Evolutionary conservation across 2,113 vertebrate genomes (phyloP).

Genomic region (Podiceps cristatus): DNA sequence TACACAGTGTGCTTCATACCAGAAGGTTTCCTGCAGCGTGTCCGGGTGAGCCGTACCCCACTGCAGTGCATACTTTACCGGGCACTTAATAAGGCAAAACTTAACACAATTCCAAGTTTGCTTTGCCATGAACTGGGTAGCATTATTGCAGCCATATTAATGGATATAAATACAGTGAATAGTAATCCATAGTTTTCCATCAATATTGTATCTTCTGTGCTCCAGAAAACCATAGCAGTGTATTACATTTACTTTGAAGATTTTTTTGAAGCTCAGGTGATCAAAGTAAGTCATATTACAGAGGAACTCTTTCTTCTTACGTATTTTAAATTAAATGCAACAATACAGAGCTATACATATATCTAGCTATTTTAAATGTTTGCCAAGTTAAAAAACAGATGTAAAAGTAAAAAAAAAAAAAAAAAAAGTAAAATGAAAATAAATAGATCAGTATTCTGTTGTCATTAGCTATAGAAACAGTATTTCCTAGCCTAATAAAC

Average conservation of each 20-base stretch:
- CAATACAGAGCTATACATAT: background rate
- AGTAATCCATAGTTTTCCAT: background rate
- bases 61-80: background rate
- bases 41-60: background rate
- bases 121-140: background rate
- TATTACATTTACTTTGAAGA: background rate
- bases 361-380: background rate
- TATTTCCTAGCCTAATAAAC: conserved; percentile 25
- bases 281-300: conserved; percentile 12
- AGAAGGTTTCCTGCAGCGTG: background rate
- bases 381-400: background rate
- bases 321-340: background rate
- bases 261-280: background rate
- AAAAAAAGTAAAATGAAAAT: background rate
- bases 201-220: background rate
- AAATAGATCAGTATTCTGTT: background rate
- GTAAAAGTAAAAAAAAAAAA: background rate
- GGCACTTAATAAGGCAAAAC: background rate
- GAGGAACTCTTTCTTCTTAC: background rate
- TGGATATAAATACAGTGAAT: background rate
- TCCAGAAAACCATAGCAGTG: background rate
- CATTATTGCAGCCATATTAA: background rate
- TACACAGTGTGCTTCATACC: rapidly evolving
- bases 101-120: background rate
- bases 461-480: background rate